Percentiles rank a stretch among this genome's conserved stretches.
Conservation (phyloP, 2,113 vertebrate species). For the Chrysemys picta region DNA sequence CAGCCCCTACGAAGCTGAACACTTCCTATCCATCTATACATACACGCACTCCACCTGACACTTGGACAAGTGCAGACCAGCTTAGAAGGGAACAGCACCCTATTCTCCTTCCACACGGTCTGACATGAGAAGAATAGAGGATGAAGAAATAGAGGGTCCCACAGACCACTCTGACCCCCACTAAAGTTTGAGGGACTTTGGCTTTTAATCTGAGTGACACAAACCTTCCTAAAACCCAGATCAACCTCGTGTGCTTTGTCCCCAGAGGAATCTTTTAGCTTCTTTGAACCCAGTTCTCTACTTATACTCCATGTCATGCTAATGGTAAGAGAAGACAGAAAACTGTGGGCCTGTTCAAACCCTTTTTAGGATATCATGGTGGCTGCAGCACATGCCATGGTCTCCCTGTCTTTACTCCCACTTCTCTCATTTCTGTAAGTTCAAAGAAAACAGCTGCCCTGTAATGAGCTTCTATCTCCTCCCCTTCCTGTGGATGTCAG, state of each 20-base stretch:
- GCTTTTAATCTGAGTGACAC: not conserved
- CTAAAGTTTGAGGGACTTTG: not conserved
- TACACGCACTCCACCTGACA: not conserved
- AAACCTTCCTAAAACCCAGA: not conserved
- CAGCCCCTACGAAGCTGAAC: not conserved
- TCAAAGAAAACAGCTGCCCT: not conserved
- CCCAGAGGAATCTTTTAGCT: not conserved
- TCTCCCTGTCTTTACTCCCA: not conserved
- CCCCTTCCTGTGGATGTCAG: not conserved
- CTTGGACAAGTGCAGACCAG: not conserved
- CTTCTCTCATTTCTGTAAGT: fast-evolving
- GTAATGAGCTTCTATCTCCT: not conserved
- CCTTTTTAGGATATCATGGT: not conserved
- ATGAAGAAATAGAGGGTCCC: not conserved
- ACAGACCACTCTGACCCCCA: not conserved
- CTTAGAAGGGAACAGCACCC: not conserved
- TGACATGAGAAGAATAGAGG: not conserved
- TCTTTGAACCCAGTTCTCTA: not conserved
- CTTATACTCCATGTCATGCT: not conserved
- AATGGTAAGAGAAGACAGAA: not conserved
- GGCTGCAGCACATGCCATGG: not conserved
- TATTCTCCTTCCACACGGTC: not conserved
- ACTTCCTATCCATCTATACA: not conserved
- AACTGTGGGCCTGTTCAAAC: not conserved
- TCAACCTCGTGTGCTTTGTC: not conserved